phyloP scores from a whole-genome alignment of 2,797 vertebrate species.

The Mormyrops boulengeri region DNA sequence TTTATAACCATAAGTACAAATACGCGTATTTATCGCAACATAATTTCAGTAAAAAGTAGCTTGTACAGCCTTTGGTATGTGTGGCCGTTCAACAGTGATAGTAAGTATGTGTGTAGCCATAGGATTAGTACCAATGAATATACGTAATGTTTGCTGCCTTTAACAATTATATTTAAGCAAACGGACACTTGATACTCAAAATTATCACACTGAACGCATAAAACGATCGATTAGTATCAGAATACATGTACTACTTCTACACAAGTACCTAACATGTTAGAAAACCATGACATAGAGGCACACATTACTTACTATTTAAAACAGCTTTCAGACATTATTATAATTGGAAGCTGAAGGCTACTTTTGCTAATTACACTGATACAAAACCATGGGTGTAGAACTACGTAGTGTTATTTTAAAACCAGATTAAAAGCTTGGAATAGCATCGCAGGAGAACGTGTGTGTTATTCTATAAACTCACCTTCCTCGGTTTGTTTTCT shows the following conservation, averaged over 20 bases:
- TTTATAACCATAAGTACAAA: not conserved
- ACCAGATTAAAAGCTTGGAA: not conserved
- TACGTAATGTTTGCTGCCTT: not conserved
- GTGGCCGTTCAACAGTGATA: not conserved
- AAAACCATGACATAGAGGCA: not conserved
- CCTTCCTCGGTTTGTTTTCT: slow-evolving; percentile 54
- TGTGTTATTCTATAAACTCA: slow-evolving; percentile 32
- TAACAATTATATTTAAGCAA: not conserved
- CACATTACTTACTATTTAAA: not conserved
- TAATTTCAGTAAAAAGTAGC: not conserved
- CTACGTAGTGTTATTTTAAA: not conserved
- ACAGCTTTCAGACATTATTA: not conserved
- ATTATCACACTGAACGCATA: not conserved
- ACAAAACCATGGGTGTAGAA: not conserved
- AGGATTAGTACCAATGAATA: not conserved
- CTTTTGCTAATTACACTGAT: not conserved
- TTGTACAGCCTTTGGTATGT: not conserved
- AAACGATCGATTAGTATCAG: not conserved
- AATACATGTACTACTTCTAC: not conserved
- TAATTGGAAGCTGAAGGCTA: not conserved
- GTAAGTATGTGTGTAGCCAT: not conserved
- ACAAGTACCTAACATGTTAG: not conserved
- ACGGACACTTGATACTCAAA: not conserved
- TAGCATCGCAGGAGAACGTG: not conserved
- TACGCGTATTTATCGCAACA: not conserved